These are phyloP conservation scores for Melanotaenia nigrans DNA, from an alignment of 2,797 vertebrate species.

Conservation along the genomic window DNA sequence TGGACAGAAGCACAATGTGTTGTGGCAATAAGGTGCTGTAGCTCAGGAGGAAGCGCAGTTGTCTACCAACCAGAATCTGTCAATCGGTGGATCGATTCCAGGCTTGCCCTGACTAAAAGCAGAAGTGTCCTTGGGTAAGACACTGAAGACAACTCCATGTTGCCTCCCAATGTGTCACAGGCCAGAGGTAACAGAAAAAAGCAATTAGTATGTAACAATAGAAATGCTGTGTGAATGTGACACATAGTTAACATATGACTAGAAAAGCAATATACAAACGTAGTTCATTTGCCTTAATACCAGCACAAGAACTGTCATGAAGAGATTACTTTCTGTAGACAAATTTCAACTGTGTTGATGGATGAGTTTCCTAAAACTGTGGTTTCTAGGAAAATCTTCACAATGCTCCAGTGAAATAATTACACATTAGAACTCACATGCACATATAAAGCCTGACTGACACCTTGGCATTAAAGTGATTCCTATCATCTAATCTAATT, in stretches of 20 bases:
- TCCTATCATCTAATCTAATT: conserved; percentile 79
- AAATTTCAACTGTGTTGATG: conserved; percentile 54
- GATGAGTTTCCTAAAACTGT: conserved; percentile 39
- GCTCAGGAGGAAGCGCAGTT: too few species aligned
- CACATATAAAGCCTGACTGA: conserved; percentile 41
- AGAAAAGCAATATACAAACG: too few species aligned
- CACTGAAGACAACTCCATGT: too few species aligned
- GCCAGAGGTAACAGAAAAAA: too few species aligned
- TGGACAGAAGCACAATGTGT: conserved; percentile 26
- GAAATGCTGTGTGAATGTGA: too few species aligned
- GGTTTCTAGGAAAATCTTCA: conserved; percentile 48
- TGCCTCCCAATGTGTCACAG: too few species aligned
- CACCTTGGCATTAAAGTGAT: conserved; percentile 48
- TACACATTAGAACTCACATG: conserved; percentile 8
- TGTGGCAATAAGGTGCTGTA: conserved; percentile 3
- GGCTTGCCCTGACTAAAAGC: too few species aligned
- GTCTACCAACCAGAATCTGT: too few species aligned
- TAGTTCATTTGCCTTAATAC: neutral
- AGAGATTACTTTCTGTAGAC: conserved; percentile 57
- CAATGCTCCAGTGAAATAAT: conserved; percentile 19
- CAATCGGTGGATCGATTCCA: too few species aligned
- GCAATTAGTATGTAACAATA: too few species aligned
- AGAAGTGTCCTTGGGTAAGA: too few species aligned
- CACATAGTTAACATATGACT: too few species aligned
- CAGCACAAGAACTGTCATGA: conserved; percentile 44